Evolutionary conservation across 2,797 vertebrate genomes (phyloP).

Genomic region (Okamejei kenojei): DNA sequence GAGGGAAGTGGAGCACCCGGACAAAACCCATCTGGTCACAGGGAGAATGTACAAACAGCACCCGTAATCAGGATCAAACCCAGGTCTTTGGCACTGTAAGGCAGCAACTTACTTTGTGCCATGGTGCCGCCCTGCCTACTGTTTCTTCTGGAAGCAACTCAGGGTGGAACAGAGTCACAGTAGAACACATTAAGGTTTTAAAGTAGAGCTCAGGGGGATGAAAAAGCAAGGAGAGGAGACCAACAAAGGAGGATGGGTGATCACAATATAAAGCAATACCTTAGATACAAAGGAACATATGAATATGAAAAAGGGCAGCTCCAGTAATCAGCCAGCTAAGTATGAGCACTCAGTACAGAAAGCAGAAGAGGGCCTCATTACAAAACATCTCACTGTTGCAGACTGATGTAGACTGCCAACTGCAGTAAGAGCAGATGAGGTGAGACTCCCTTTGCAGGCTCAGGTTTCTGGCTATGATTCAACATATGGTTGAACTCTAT

Average conservation of each 20-base stretch:
- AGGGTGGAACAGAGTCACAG: not conserved
- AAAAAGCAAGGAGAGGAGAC: not conserved
- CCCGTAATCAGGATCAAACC: no score
- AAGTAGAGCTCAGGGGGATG: not conserved
- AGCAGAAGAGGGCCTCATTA: not conserved
- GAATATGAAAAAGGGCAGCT: not conserved
- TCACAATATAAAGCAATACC: not conserved
- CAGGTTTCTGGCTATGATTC: not conserved
- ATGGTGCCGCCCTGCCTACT: no score
- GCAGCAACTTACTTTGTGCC: no score
- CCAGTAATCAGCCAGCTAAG: not conserved
- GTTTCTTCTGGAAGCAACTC: not conserved
- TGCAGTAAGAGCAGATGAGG: not conserved
- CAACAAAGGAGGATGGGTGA: not conserved
- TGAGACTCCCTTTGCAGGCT: not conserved
- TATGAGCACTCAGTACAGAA: not conserved
- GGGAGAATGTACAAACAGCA: no score
- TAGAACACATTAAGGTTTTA: not conserved
- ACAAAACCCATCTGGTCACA: no score
- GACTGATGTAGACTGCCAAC: not conserved
- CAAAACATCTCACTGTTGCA: not conserved
- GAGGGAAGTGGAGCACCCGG: no score
- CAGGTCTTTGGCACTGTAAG: no score
- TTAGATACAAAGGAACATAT: not conserved
- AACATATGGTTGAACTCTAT: not conserved